phyloP scores from a whole-genome alignment of 2,113 vertebrate species.

The Ardeotis arabs region DNA sequence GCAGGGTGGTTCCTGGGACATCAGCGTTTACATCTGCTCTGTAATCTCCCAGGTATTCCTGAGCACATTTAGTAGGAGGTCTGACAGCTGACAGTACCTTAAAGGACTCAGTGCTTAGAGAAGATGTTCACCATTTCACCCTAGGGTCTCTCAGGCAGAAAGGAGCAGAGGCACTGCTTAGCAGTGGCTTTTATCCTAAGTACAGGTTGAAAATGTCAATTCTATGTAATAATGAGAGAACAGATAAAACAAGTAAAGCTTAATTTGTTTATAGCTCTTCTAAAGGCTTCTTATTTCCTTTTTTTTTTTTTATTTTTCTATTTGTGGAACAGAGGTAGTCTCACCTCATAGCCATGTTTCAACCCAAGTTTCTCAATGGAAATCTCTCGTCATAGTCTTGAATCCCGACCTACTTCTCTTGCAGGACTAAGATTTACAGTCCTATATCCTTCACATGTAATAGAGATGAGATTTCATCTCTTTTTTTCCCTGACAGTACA shows the following conservation, averaged over 20 bases:
- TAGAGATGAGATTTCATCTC: not conserved
- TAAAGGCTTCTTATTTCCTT: not conserved
- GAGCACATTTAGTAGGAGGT: not conserved
- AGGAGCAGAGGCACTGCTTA: not conserved
- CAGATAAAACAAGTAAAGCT: not conserved
- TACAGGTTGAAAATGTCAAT: not conserved
- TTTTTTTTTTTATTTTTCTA: not conserved
- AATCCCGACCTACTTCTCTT: not conserved
- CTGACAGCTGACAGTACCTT: not conserved
- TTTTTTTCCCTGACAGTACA: not conserved
- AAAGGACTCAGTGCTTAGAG: not conserved
- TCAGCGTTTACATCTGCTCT: not conserved
- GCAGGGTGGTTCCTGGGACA: not conserved
- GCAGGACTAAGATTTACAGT: not conserved
- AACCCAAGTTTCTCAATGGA: not conserved
- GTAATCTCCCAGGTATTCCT: not conserved
- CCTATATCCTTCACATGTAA: not conserved
- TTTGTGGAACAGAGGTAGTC: not conserved
- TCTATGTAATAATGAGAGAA: not conserved
- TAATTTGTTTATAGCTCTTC: not conserved
- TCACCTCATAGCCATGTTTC: not conserved
- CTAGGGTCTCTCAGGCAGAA: not conserved
- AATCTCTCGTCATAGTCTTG: not conserved
- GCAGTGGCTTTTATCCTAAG: not conserved
- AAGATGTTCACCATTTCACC: not conserved